Conservation (phyloP, 2,888 invertebrate species). For the Ennomos fuscantarius region DNA sequence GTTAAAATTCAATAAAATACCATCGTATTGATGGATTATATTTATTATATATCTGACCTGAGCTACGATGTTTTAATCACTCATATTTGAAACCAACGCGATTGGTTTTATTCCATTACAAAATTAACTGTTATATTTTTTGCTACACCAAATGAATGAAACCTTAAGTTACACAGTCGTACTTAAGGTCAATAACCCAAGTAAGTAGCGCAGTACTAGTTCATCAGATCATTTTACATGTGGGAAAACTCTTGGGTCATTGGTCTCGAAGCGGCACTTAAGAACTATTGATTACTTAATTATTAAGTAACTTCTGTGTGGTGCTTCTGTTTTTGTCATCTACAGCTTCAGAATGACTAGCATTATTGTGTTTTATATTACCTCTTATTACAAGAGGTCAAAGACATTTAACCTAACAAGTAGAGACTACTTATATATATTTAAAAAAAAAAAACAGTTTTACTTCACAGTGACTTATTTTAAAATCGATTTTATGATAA, state of each 20-base stretch:
- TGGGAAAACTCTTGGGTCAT: constrained; percentile 51
- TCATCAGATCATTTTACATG: constrained; percentile 56
- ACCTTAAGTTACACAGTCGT: constrained; percentile 24
- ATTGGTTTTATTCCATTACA: constrained; percentile 21
- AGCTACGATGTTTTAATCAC: constrained; percentile 13
- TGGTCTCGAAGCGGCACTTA: constrained; percentile 48
- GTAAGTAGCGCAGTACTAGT: constrained; percentile 33
- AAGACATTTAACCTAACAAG: no score
- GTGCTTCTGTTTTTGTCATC: constrained; percentile 18
- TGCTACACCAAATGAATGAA: constrained; percentile 24
- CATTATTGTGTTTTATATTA: background rate
- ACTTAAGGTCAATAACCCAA: constrained; percentile 36
- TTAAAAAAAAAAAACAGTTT: no score
- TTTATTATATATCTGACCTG: background rate
- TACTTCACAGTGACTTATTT: no score
- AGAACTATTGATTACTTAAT: constrained; percentile 27
- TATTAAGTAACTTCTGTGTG: constrained; percentile 18
- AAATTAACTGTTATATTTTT: constrained; percentile 26
- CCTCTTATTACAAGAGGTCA: no score
- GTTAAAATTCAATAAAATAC: background rate
- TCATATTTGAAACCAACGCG: constrained; percentile 11
- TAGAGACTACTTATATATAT: no score
- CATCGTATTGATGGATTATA: constrained; percentile 12
- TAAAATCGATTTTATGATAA: no score
- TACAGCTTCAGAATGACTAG: constrained; percentile 2